These are phyloP conservation scores for Acanthoscelides obtectus DNA, from an alignment of 2,888 invertebrate genomes.

Conservation along the genomic window DNA sequence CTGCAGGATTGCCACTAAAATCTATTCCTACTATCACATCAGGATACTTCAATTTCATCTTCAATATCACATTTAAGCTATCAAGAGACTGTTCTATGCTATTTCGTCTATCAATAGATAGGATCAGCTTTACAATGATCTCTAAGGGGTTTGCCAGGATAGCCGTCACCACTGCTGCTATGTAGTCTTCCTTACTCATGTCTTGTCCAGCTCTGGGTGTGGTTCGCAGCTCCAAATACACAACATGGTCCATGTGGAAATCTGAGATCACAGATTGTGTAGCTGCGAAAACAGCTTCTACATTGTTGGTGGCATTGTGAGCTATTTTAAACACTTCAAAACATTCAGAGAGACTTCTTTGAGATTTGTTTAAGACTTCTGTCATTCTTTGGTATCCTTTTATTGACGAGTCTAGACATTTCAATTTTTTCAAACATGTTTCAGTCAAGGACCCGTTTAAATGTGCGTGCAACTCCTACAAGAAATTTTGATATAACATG, in stretches of 20 bases:
- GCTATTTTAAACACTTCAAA: slow-evolving; percentile 67
- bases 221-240: slow-evolving; percentile 80
- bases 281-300: slow-evolving; percentile 59
- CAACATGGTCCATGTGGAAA: slow-evolving; percentile 74
- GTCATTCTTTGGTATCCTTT: slow-evolving; percentile 48
- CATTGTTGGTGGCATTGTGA: slow-evolving; percentile 62
- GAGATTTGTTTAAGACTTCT: slow-evolving; percentile 42
- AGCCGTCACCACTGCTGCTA: slow-evolving; percentile 64
- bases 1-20: slow-evolving; percentile 62
- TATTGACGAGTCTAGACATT: slow-evolving; percentile 53
- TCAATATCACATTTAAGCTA: slow-evolving; percentile 61
- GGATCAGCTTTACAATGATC: slow-evolving; percentile 60
- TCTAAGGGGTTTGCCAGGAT: slow-evolving; percentile 49
- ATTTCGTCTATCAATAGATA: slow-evolving; percentile 75
- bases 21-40: slow-evolving; percentile 63
- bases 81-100: slow-evolving; percentile 56
- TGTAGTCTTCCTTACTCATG: slow-evolving; percentile 69
- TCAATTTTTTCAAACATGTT: slow-evolving; percentile 60
- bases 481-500: not conserved
- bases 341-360: slow-evolving; percentile 57
- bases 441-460: slow-evolving; percentile 76
- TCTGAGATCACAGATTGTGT: slow-evolving; percentile 71
- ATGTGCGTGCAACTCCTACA: slow-evolving; percentile 83
- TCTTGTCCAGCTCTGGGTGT: slow-evolving; percentile 64
- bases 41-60: slow-evolving; percentile 55